phyloP scores from a whole-genome alignment of 2,797 vertebrate species.

The Alfaro cultratus region DNA sequence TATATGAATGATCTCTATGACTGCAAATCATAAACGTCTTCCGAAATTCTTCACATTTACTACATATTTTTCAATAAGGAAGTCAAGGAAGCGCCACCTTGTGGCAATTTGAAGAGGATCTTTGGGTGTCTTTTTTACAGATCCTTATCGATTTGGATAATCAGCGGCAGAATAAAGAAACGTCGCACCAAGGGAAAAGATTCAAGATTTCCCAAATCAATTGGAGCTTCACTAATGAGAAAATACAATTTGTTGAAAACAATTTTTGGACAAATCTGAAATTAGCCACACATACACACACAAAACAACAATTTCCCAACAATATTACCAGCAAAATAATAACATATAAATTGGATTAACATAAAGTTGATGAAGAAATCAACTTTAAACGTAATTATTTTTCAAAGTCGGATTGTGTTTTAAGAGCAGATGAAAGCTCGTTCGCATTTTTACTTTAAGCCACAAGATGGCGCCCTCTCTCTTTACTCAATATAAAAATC shows the following conservation, averaged over 20 bases:
- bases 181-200: not conserved
- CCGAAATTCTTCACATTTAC: not conserved
- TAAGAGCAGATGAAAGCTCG: not conserved
- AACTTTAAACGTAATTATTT: not conserved
- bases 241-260: not conserved
- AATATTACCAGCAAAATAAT: not conserved
- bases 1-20: not conserved
- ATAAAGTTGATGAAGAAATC: not conserved
- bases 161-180: not conserved
- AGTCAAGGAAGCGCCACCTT: constrained; percentile 53
- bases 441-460: not conserved
- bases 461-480: constrained; percentile 67
- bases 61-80: not conserved
- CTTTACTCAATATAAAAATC: constrained; percentile 20
- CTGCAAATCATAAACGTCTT: not conserved
- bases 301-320: not conserved
- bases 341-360: not conserved
- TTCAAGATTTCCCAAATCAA: not conserved
- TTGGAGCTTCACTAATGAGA: not conserved
- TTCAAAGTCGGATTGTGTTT: not conserved
- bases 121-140: not conserved
- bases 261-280: not conserved
- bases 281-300: not conserved
- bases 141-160: not conserved
- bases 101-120: constrained; percentile 41